Base-by-base conservation (phyloP, 2,888 invertebrate genomes). In the Parascotia fuliginaria region DNA sequence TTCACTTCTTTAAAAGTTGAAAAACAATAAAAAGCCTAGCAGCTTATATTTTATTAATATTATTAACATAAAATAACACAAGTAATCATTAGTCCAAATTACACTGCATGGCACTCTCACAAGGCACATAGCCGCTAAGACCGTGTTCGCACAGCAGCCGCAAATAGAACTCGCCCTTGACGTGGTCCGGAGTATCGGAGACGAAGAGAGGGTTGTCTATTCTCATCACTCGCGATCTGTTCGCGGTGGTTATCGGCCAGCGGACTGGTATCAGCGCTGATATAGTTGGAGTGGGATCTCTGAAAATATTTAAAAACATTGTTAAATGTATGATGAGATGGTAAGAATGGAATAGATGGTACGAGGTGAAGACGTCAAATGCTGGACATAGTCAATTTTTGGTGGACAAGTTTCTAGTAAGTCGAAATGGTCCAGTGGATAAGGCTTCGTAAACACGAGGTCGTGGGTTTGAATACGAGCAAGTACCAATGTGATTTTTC, bases 71-170 rank as follows among this genome's bases (percentile, higher is more conserved):
- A 12, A 4, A 29, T 9, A 4, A 9, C 31, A 31, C 13, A 13
- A 9, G 5, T 13, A 31, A 15, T 32, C 13, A 47, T 9, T 42
- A 2, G 0, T 58, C 24, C 9, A 49, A 3, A 24, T 65, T 61
- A 51, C 84, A 84, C 37, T 55, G 66, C 66, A 68, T 70, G 11
- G 67, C 62, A 41, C 82, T 82, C 0, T 83, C 75, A 46, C 91
- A 92, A 0, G 91, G 91, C 53, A 89, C 91, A 49, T 81, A 84
- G 0, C 91, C 91, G 0, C 52, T 50, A 15, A 63, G 75, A 0
- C 91, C 91, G 53, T 87, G 75, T 9, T 73, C 65, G 53, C 91
- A 91, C 29, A 92, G 73, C 39, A 88, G 47, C 1, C 60, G 52
- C 7, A 65, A 55, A 58, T 84, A 81, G 67, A 84, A 80, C 29